Evolutionary conservation across 2,888 invertebrate genomes (phyloP), one percentile per base, ranked within the genome.

Genomic region (Eugnorisma glareosa): DNA sequence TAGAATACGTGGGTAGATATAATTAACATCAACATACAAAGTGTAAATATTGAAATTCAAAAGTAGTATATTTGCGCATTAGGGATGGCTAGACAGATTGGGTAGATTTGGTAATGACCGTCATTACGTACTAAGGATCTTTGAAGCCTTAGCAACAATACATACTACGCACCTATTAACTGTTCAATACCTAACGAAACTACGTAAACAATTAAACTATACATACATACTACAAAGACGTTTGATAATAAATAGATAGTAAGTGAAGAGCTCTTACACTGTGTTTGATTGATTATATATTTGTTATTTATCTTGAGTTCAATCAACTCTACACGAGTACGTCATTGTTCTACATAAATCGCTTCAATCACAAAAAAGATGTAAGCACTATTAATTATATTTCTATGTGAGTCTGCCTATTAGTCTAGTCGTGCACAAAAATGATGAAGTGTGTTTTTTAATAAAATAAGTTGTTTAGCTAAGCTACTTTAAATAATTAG

Each of bases 271-370:
- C 64, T 77, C 59, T 67, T 61, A 18, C 21, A 78, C 35, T 61
- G 70, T 24, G 51, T 28, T 15, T 63, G 64, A 64, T 64, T 64
- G 64, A 64, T 43, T 57, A 78, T 69, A 35, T 69, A 54, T 54
- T 54, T 79, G 73, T 81, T 67, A 78, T 75, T 88, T 88, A 90
- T 90, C 89, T 87, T 82, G 73, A 90, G 91, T 93, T 94, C 93
- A 94, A 82, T 92, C 89, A 94, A 93, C 94, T 82, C 86, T 86
- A 89, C 93, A 92, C 91, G 89, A 90, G 91, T 85, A 79, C 69
- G 71, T 74, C 82, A 89, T 81, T 92, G 92, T 78, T 91, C 92
- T 86, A 92, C 90, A 91, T 92, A 92, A 92, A 89, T 87, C 79
- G 91, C 90, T 86, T 88, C n/a, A n/a, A n/a, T n/a, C n/a, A n/a